Percentiles rank a stretch among this genome's conserved stretches.
These are phyloP conservation scores for Squalus acanthias DNA, from an alignment of 2,797 vertebrate genomes.

Conservation along the genomic window DNA sequence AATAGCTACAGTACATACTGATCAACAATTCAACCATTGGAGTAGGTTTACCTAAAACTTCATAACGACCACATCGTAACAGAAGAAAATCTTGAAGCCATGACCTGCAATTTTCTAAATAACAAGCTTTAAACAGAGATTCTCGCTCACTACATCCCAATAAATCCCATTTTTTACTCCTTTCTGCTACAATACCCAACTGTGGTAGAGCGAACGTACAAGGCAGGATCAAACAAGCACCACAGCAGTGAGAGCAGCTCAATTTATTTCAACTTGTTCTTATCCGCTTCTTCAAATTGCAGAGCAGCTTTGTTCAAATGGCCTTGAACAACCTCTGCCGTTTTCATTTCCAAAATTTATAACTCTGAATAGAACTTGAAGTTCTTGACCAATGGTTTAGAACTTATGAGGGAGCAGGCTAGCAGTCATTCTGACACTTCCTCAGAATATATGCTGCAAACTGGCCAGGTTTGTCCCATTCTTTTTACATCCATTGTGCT, in stretches of 20 bases:
- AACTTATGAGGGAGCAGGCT: background rate
- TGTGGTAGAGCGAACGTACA: background rate
- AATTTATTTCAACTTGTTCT: background rate
- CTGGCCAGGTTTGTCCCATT: background rate
- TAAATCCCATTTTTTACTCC: background rate
- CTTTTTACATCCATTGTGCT: background rate
- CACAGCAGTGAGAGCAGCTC: background rate
- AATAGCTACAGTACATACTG: background rate
- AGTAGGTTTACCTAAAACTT: background rate
- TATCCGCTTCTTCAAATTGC: background rate
- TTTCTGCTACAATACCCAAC: background rate
- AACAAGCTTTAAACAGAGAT: background rate
- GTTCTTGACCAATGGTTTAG: background rate
- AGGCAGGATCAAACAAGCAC: background rate
- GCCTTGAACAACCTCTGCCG: background rate
- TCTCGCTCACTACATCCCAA: background rate
- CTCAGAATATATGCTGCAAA: background rate
- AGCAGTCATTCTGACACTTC: too few species aligned
- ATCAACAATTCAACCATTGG: background rate
- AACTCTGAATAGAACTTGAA: background rate
- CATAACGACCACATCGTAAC: background rate
- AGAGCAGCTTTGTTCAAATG: background rate
- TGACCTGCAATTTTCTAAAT: background rate
- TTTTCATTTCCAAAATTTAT: background rate
- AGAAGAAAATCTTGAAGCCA: background rate